A percentile compares a stretch with the other conserved stretches of the same genome.
Evolutionary conservation across 1,140 invertebrate genomes (phyloP).

Genomic region (Notospermus geniculatus): DNA sequence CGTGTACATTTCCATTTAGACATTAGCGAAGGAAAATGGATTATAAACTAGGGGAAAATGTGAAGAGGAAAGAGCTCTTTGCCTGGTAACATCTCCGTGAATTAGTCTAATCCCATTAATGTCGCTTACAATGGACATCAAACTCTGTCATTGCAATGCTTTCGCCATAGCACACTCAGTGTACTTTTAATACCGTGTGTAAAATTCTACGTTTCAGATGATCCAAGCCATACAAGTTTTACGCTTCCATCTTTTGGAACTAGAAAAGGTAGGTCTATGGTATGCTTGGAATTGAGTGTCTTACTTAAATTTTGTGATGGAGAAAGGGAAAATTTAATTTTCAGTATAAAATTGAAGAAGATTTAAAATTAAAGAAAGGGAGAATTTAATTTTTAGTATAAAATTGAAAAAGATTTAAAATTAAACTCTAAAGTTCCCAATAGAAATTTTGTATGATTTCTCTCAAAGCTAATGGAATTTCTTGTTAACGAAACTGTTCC

Average conservation of each 20-base stretch:
- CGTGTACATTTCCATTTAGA: too few species aligned
- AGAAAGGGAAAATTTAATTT: too few species aligned
- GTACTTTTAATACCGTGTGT: slow-evolving; percentile 21
- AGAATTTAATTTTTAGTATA: too few species aligned
- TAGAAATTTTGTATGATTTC: too few species aligned
- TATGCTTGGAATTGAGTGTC: background rate
- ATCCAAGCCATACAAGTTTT: slow-evolving; percentile 99
- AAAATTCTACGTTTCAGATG: slow-evolving; percentile 81
- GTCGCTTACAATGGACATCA: slow-evolving; percentile 2
- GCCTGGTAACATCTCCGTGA: background rate
- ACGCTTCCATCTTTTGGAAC: slow-evolving; percentile 99
- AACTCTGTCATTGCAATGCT: background rate
- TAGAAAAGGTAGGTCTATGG: slow-evolving; percentile 97
- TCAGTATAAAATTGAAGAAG: too few species aligned
- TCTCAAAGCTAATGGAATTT: too few species aligned
- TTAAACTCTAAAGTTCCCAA: too few species aligned
- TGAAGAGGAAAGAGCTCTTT: too few species aligned
- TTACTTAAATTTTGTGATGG: too few species aligned
- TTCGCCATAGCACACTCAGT: background rate
- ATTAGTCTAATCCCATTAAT: slow-evolving; percentile 6
- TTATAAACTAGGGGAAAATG: slow-evolving; percentile 4
- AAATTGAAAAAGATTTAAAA: too few species aligned
- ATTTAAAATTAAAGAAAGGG: too few species aligned
- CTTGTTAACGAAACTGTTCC: too few species aligned
- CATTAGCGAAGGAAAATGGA: background rate